Conservation (phyloP, 2,888 invertebrate species). For the Cataglyphis cursor region DNA sequence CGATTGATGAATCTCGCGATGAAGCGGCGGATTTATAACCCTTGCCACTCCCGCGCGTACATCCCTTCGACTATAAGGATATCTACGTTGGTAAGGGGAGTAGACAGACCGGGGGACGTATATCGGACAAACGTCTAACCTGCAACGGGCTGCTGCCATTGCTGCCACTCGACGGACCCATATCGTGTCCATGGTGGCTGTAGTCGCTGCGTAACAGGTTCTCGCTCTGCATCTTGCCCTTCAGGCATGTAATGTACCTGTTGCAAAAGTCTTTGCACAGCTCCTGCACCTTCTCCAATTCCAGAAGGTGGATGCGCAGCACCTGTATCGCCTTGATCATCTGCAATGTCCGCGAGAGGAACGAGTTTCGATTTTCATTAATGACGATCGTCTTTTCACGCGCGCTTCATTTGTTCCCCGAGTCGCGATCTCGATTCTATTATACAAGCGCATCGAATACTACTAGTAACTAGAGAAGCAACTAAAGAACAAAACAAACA, state of each 20-base stretch:
- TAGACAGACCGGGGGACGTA: conserved; percentile 74
- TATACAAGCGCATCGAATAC: background rate
- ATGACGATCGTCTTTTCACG: conserved; percentile 34
- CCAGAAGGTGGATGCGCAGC: conserved; percentile 95
- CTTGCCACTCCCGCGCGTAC: conserved; percentile 15
- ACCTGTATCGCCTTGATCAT: conserved; percentile 97
- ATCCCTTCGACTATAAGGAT: conserved; percentile 80
- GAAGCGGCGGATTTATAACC: background rate
- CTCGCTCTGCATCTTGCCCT: conserved; percentile 96
- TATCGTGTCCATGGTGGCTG: conserved; percentile 87
- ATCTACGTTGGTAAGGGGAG: conserved; percentile 83
- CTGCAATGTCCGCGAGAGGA: conserved; percentile 85
- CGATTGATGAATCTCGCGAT: background rate
- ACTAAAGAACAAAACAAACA: background rate
- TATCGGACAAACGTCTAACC: conserved; percentile 82
- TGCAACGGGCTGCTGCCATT: conserved; percentile 86
- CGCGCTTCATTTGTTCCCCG: conserved; percentile 4
- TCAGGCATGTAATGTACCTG: conserved; percentile 96
- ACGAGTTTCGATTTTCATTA: conserved; percentile 47
- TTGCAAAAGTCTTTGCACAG: conserved; percentile 98
- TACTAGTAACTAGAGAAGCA: background rate
- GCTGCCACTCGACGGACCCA: conserved; percentile 85
- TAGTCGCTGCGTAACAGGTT: conserved; percentile 94
- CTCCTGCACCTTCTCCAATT: conserved; percentile 97
- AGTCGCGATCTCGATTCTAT: background rate